Percentiles rank a stretch among this genome's conserved stretches.
Conservation (phyloP, 2,797 vertebrate species). For the Myoxocephalus aenaeus region DNA sequence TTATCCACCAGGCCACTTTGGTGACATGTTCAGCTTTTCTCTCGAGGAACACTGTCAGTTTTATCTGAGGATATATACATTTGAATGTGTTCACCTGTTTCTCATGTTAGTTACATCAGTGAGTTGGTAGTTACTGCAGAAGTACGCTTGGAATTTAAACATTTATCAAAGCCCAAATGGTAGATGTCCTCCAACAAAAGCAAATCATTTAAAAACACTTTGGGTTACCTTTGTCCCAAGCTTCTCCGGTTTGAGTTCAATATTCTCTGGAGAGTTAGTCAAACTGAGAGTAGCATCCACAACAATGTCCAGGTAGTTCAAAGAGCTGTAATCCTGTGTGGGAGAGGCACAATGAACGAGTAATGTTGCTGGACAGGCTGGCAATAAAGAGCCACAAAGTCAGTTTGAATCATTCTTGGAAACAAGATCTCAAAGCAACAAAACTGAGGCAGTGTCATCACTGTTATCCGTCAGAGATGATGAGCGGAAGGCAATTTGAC, state of each 20-base stretch:
- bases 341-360: background rate
- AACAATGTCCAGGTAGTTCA: slow-evolving; percentile 91
- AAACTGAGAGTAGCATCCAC: slow-evolving; percentile 87
- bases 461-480: background rate
- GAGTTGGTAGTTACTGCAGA: background rate
- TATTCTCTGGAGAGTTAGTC: slow-evolving; percentile 85
- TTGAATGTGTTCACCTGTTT: background rate
- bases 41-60: slow-evolving; percentile 91
- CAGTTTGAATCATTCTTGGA: background rate
- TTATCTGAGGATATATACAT: slow-evolving; percentile 80
- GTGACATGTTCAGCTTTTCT: slow-evolving; percentile 82
- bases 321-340: slow-evolving; percentile 89
- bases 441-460: background rate
- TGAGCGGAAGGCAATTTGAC: background rate
- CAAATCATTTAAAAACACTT: background rate
- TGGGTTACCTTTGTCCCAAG: slow-evolving; percentile 84
- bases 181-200: background rate
- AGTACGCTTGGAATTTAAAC: background rate
- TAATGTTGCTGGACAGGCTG: background rate
- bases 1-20: slow-evolving; percentile 93
- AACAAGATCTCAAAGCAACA: background rate
- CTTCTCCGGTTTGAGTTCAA: slow-evolving; percentile 81
- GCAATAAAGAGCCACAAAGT: background rate
- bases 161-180: background rate
- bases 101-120: background rate